Conservation (phyloP, 2,797 vertebrate species). For the Chanos chanos region DNA sequence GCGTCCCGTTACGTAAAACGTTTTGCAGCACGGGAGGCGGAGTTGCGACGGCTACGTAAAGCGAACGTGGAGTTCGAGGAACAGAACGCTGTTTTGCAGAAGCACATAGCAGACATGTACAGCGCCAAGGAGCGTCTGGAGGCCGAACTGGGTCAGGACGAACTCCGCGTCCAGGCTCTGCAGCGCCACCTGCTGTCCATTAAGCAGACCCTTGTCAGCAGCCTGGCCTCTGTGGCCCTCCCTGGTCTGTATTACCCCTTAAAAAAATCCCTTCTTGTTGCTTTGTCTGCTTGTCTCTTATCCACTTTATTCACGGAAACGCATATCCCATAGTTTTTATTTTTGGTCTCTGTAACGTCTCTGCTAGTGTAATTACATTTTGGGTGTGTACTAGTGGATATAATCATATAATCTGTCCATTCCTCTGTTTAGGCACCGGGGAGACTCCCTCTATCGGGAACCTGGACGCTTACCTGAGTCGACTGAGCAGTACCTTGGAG, state of each 20-base stretch:
- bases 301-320: no score
- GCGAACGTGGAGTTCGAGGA: conserved; percentile 96
- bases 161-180: conserved; percentile 86
- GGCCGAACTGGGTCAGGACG: conserved; percentile 89
- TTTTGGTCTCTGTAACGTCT: no score
- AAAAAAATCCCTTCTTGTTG: background rate
- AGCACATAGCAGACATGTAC: conserved; percentile 95
- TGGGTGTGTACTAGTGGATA: background rate
- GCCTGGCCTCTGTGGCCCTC: conserved; percentile 86
- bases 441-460: conserved; percentile 89
- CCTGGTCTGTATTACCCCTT: conserved; percentile 71
- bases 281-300: background rate
- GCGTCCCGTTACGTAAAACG: no score
- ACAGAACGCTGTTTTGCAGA: conserved; percentile 92
- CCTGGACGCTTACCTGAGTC: conserved; percentile 92
- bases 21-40: conserved; percentile 86
- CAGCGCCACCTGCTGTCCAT: conserved; percentile 89
- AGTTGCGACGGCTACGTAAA: conserved; percentile 90
- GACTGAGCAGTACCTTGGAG: conserved; percentile 85
- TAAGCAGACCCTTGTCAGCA: conserved; percentile 87
- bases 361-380: background rate
- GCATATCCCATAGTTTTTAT: no score
- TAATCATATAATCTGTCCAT: background rate
- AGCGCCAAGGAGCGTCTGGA: conserved; percentile 93
- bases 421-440: conserved; percentile 74